Evolutionary conservation across 2,888 invertebrate species (phyloP).

Genomic region (Plagodis dolabraria): DNA sequence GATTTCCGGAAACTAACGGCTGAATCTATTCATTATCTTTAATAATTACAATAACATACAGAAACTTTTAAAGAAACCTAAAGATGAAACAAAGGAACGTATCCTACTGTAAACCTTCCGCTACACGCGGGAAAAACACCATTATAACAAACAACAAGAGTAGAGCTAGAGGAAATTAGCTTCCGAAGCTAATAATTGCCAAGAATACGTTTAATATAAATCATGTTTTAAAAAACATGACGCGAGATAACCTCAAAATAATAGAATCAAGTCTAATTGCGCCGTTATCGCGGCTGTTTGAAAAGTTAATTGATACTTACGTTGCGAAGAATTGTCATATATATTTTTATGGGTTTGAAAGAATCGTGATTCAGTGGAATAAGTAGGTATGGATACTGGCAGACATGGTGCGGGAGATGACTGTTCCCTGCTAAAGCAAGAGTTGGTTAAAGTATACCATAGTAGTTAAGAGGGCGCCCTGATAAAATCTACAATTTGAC

Average conservation of each 20-base stretch:
- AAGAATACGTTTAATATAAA: conserved; percentile 68
- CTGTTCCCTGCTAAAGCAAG: no score
- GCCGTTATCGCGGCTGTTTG: conserved; percentile 30
- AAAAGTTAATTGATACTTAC: conserved; percentile 32
- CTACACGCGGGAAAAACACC: conserved; percentile 37
- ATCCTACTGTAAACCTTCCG: conserved; percentile 18
- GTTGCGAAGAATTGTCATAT: conserved; percentile 25
- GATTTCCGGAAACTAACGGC: no score
- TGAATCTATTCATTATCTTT: no score
- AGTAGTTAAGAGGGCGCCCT: no score
- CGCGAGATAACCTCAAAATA: conserved; percentile 43
- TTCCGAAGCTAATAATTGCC: conserved; percentile 63
- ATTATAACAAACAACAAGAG: conserved; percentile 53
- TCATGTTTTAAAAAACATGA: conserved; percentile 63
- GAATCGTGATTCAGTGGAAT: no score
- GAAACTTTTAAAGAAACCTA: no score
- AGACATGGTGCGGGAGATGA: no score
- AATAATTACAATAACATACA: no score
- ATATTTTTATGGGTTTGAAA: conserved; percentile 22
- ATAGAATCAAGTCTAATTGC: conserved; percentile 28
- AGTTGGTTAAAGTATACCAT: no score
- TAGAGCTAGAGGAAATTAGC: conserved; percentile 63
- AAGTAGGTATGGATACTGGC: no score
- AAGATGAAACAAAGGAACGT: no score
- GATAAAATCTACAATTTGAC: no score